Evolutionary conservation across 2,113 vertebrate species (phyloP), one percentile per base, ranked within the genome.

Genomic region (Microtus ochrogaster): DNA sequence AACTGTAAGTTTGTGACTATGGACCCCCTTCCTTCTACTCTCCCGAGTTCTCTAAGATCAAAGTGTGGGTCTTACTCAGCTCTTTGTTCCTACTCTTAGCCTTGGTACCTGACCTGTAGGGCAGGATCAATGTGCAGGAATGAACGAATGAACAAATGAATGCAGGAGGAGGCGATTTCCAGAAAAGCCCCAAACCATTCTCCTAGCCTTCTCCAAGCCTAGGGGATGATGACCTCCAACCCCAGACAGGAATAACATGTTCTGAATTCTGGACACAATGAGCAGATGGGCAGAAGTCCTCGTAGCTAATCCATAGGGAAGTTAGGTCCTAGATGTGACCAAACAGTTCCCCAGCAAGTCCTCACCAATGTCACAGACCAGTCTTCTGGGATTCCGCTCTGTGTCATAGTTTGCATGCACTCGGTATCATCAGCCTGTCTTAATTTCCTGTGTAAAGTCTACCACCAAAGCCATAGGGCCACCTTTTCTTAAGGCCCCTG

Each of bases 301-400:
- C 49, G 10, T 17, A 41, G 92, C 22, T 83, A 58, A 77, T 39
- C 72, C 47, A 39, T 61, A 63, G 73, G 61, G 47, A 41, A 26
- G 36, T 73, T 36, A 44, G 24, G 6, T 83, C 52, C 66, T 49
- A 55, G 52, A 36, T 52, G 73, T 49, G 39, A 41, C 44, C 70
- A 16, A 1, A 16, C 1, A 0, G 9, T 41, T 70, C 47, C 63
- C 55, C 4, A 16, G 6, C 7, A 44, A 79, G 36, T 77, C 58
- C 22, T 85, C 3, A 0, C 70, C 89, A 12, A 7, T 13, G 0
- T 73, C 0, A 0, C n/a, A 63, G 16, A 63, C 47, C 5, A 28
- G 65, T 72, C 86, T 82, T 24, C 49, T 58, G 2, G 49, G 70
- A 24, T 22, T 1, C 68, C 41, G 0, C n/a, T 63, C 47, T 33